Base-by-base conservation (phyloP, 1,140 invertebrate genomes). In the Tetragonula clypearis region DNA sequence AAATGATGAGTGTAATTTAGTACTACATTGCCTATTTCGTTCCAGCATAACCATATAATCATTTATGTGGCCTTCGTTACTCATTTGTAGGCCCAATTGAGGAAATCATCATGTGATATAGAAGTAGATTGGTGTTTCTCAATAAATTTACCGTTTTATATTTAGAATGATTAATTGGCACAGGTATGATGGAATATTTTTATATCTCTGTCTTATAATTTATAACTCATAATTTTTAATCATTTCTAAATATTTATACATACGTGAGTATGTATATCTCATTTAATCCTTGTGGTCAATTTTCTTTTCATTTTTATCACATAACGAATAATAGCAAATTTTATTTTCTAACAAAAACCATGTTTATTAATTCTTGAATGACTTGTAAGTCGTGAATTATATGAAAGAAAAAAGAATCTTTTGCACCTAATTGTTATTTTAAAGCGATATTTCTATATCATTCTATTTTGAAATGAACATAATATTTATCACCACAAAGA, bases 1-100 rank as follows among this genome's bases (percentile, higher is more conserved):
- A 55, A 26, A 21, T 55, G n/a, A 73, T 73, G 49, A 73, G 71
- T 55, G 8, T 9, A 53, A 73, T 73, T 73, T 55, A 73, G 71
- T 73, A 14, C 41, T 71, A 14, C 8, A 71, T 2, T 12, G 35
- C 2, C 30, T 71, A 71, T 71, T 23, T 55, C 9, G 15, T 73
- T 55, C 15, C 26, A 15, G 8, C 8, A 53, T 72, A 14, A 14
- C 49, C 4, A 15, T 73, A 53, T 17, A 53, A 73, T 53, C 8
- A 73, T 21, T 26, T 49, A 49, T 49, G 6, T 49, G 41, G 9
- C 41, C 30, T 11, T 69, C 21, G 35, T 15, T 69, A 35, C 19
- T 35, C 17, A 69, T 26, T 73, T 73, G 15, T 53, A 55, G 71
- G 49, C 71, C n/a, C n/a, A 53, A 55, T 55, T 73, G 19, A 21